These are phyloP conservation scores for Ostrea denselamellosa DNA, from an alignment of 1,140 invertebrate species.

Conservation along the genomic window DNA sequence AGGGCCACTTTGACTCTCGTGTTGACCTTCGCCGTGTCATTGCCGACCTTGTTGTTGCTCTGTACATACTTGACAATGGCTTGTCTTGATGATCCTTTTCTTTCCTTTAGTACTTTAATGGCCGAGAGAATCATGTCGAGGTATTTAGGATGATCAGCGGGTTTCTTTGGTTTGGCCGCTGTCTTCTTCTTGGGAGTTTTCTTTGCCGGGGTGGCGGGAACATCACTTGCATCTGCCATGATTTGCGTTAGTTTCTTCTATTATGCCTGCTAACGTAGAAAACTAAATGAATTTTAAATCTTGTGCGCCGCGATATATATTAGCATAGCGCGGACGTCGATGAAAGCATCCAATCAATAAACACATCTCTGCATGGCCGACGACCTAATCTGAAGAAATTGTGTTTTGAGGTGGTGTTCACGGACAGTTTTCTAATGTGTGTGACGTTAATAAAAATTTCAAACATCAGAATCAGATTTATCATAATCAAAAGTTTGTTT, in stretches of 20 bases:
- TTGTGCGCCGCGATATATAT: not conserved
- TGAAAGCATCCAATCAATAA: constrained; percentile 31
- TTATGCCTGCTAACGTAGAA: not conserved
- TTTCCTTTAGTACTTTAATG: constrained; percentile 62
- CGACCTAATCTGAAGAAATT: not conserved
- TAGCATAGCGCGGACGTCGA: constrained; percentile 36
- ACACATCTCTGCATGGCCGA: not conserved
- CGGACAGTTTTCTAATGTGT: not conserved
- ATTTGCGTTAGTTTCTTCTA: not conserved
- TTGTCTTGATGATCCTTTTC: constrained; percentile 71
- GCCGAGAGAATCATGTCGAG: constrained; percentile 64
- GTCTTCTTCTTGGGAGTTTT: constrained; percentile 49
- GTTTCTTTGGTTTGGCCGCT: constrained; percentile 57
- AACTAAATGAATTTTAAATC: not conserved
- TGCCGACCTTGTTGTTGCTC: constrained; percentile 71
- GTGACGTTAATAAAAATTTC: not conserved
- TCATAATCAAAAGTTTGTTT: not conserved
- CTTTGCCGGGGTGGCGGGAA: constrained; percentile 8
- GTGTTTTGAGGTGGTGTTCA: not conserved
- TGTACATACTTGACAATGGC: constrained; percentile 78
- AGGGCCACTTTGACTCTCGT: constrained; percentile 69
- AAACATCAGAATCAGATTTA: not conserved
- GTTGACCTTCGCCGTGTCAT: constrained; percentile 63
- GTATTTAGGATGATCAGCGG: constrained; percentile 64
- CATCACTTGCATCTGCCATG: not conserved